Percentiles rank a stretch among this genome's conserved stretches.
These are phyloP conservation scores for Conopomorpha cramerella DNA, from an alignment of 1,140 invertebrate genomes.

Conservation along the genomic window DNA sequence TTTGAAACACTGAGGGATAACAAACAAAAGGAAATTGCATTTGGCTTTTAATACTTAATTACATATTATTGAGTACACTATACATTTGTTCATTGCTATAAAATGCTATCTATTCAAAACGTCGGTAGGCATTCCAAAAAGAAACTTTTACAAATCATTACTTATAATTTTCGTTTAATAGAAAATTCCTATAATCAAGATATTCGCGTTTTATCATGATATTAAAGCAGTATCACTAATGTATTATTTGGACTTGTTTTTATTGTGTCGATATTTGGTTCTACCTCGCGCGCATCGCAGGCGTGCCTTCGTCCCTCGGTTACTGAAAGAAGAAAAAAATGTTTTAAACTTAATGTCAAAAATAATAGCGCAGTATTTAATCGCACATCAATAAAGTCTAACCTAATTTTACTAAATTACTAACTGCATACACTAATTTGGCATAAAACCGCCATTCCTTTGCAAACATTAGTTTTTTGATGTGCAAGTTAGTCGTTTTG, in stretches of 20 bases:
- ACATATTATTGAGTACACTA: constrained; percentile 57
- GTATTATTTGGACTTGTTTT: constrained; percentile 53
- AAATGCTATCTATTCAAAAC: constrained; percentile 59
- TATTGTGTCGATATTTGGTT: constrained; percentile 38
- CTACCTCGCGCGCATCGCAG: constrained; percentile 12
- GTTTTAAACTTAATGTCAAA: too few relatives aligned
- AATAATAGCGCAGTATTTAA: too few relatives aligned
- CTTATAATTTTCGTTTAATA: constrained; percentile 52
- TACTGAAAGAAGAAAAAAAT: constrained; percentile 35
- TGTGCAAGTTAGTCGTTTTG: too few relatives aligned
- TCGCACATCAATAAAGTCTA: too few relatives aligned
- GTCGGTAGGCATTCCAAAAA: constrained; percentile 53
- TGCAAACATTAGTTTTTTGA: too few relatives aligned
- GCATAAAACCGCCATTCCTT: too few relatives aligned
- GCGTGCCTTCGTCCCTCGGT: constrained; percentile 24
- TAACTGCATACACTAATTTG: too few relatives aligned
- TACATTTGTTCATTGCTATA: constrained; percentile 58
- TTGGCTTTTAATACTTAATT: constrained; percentile 60
- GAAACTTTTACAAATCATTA: constrained; percentile 46
- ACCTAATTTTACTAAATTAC: too few relatives aligned
- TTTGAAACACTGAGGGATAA: neutral
- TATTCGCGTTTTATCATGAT: constrained; percentile 54
- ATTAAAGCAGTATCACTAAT: constrained; percentile 60
- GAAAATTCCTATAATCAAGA: constrained; percentile 56
- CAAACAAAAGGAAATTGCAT: constrained; percentile 23